These are phyloP conservation scores for Sylvietta virens DNA, from an alignment of 2,113 vertebrate genomes.

Conservation along the genomic window DNA sequence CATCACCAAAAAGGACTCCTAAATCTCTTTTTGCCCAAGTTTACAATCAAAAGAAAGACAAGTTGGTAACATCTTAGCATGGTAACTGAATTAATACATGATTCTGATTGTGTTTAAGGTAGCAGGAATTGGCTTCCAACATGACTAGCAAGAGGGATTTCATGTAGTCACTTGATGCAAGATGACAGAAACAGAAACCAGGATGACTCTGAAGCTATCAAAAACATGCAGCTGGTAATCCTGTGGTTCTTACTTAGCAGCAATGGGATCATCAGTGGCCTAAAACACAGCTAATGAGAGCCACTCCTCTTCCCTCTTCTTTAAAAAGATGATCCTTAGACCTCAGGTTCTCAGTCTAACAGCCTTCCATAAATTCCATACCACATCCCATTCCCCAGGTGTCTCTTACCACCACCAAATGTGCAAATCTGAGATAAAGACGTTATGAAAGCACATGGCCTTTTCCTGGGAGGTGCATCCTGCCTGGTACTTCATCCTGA, in stretches of 20 bases:
- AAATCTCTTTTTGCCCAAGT: background rate
- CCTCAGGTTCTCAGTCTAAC: background rate
- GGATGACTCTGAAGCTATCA: background rate
- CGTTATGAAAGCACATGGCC: background rate
- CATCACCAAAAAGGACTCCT: background rate
- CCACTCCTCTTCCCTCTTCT: background rate
- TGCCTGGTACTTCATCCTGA: background rate
- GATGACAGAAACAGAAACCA: background rate
- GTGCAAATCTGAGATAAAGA: background rate
- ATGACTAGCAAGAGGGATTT: background rate
- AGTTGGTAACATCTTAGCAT: background rate
- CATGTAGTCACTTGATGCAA: background rate
- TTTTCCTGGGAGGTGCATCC: background rate
- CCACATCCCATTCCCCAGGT: background rate
- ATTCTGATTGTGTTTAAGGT: background rate
- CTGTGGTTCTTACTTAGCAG: background rate
- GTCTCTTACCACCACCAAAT: fast-evolving
- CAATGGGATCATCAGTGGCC: background rate
- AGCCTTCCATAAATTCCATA: background rate
- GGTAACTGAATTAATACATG: background rate
- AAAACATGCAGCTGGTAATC: background rate
- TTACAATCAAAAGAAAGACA: background rate
- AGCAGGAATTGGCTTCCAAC: background rate
- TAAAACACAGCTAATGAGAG: background rate
- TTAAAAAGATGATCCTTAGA: background rate